Percentiles rank a stretch among this genome's conserved stretches.
Conservation (phyloP, 1,140 invertebrate species). For the Cylas formicarius region DNA sequence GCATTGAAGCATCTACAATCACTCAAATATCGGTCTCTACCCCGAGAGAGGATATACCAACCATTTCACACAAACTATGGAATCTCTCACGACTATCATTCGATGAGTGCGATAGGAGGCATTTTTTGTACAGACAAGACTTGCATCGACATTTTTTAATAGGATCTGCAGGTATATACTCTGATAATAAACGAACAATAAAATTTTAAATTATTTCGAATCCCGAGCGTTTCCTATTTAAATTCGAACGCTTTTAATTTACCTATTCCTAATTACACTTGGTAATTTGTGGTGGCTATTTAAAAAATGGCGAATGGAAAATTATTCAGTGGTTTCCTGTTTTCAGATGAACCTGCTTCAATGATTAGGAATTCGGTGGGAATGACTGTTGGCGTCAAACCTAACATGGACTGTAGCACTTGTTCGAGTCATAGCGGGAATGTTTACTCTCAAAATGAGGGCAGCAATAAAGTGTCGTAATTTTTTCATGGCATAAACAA, state of each 20-base stretch:
- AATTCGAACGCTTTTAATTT: not conserved
- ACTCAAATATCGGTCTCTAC: slow-evolving; percentile 11
- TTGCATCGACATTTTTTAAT: slow-evolving; percentile 27
- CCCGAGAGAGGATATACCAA: slow-evolving; percentile 14
- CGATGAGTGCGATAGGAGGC: slow-evolving; percentile 25
- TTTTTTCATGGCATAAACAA: not conserved
- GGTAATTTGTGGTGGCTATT: not conserved
- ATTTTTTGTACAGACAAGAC: slow-evolving; percentile 29
- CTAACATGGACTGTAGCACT: slow-evolving; percentile 4
- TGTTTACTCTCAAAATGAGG: slow-evolving; percentile 6
- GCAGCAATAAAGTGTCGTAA: slow-evolving; percentile 12
- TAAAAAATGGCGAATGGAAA: not conserved
- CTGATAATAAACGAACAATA: not conserved
- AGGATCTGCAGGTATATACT: slow-evolving; percentile 21
- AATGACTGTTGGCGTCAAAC: slow-evolving; percentile 12
- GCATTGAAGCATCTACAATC: slow-evolving; percentile 8
- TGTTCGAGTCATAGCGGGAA: slow-evolving; percentile 12
- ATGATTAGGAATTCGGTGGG: slow-evolving; percentile 5
- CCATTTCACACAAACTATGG: slow-evolving; percentile 28
- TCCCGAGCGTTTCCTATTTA: not conserved
- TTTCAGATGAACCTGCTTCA: slow-evolving; percentile 9
- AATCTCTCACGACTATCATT: slow-evolving; percentile 30
- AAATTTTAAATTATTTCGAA: not conserved
- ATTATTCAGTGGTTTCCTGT: not conserved
- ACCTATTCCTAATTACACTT: not conserved